A percentile compares a stretch with the other conserved stretches of the same genome.
phyloP scores from a whole-genome alignment of 2,888 invertebrate genomes.

The Rhamnusium bicolor region DNA sequence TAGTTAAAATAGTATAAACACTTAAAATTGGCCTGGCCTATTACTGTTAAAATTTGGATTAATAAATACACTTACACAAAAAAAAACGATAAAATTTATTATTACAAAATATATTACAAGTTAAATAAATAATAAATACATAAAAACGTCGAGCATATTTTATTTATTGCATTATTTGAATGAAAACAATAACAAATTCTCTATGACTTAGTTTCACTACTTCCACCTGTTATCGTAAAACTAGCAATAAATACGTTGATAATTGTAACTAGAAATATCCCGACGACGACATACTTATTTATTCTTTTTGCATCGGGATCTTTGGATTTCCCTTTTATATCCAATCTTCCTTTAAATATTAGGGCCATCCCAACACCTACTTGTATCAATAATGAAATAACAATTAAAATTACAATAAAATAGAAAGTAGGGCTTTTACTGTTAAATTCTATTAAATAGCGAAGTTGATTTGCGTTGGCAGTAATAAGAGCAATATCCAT shows the following conservation, averaged over 20 bases:
- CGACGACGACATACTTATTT: conserved; percentile 77
- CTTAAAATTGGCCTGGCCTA: too few species aligned
- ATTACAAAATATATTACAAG: neutral
- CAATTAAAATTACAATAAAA: conserved; percentile 74
- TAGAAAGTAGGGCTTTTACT: conserved; percentile 74
- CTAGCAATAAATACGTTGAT: conserved; percentile 80
- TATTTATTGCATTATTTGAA: neutral
- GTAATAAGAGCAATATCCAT: conserved; percentile 82
- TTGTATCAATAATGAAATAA: conserved; percentile 77
- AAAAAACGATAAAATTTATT: neutral
- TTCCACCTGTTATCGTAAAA: conserved; percentile 72
- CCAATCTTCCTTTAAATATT: conserved; percentile 76
- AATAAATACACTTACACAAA: too few species aligned
- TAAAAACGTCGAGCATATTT: neutral
- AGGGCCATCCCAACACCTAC: conserved; percentile 77
- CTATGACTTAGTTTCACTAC: neutral
- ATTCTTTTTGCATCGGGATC: conserved; percentile 71
- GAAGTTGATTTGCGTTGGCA: conserved; percentile 81
- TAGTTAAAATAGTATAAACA: too few species aligned
- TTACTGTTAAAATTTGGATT: too few species aligned
- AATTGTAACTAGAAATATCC: conserved; percentile 79
- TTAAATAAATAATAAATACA: neutral
- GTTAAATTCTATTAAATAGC: conserved; percentile 78
- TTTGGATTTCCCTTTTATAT: conserved; percentile 73
- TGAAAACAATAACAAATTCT: neutral